Conservation (phyloP, 2,888 invertebrate genomes). For the Drosophila suboccidentalis region DNA sequence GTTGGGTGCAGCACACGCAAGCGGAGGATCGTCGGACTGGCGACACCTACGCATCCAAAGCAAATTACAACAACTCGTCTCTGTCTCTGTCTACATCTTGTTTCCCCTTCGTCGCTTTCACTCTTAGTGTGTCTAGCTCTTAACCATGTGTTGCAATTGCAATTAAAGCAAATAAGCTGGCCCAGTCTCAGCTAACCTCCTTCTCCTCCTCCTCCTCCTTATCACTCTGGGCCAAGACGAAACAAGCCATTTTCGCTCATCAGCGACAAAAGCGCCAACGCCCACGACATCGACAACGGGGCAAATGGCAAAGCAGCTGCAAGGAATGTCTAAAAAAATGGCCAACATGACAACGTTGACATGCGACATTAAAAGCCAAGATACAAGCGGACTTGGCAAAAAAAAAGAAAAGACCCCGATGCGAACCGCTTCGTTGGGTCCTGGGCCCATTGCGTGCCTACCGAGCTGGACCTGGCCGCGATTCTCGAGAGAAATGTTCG, state of each 20-base stretch:
- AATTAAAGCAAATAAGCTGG: constrained; percentile 70
- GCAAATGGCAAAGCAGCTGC: constrained; percentile 22
- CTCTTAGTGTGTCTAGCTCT: constrained; percentile 20
- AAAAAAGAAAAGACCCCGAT: constrained; percentile 1
- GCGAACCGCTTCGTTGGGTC: constrained; percentile 23
- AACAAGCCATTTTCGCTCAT: constrained; percentile 72
- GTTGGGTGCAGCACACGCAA: constrained; percentile 70
- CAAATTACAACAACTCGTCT: constrained; percentile 50
- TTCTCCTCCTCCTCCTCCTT: neutral
- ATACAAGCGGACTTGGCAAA: neutral
- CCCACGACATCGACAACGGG: constrained; percentile 47
- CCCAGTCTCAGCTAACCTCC: constrained; percentile 5
- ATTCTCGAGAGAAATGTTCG: constrained; percentile 64
- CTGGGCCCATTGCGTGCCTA: constrained; percentile 58
- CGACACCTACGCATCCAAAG: constrained; percentile 67
- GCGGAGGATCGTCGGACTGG: constrained; percentile 43
- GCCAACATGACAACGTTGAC: constrained; percentile 77
- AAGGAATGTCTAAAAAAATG: constrained; percentile 53
- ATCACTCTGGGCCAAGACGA: constrained; percentile 13
- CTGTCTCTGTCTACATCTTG: neutral
- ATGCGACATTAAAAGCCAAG: constrained; percentile 77
- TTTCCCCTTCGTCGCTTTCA: constrained; percentile 9
- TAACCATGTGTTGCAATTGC: constrained; percentile 48
- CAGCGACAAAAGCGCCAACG: constrained; percentile 59
- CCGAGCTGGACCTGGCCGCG: constrained; percentile 34